Conservation (phyloP, 1,140 invertebrate species). For the Elymnias hypermnestra region DNA sequence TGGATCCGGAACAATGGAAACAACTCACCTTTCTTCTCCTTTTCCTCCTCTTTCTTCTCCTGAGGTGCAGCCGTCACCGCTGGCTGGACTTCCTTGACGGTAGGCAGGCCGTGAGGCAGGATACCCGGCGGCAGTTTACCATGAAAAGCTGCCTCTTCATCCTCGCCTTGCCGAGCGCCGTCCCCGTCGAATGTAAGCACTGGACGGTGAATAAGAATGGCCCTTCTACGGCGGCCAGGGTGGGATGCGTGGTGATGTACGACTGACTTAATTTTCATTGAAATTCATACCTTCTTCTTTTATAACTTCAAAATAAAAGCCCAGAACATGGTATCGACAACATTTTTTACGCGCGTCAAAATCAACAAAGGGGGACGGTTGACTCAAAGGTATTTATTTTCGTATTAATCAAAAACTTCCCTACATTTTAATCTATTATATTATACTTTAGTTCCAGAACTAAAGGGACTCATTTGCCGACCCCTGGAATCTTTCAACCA, state of each 20-base stretch:
- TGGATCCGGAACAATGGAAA: background rate
- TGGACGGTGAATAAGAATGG: constrained; percentile 92
- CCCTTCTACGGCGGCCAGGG: constrained; percentile 45
- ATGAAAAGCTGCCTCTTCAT: constrained; percentile 90
- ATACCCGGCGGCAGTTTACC: constrained; percentile 94
- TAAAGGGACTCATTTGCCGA: too few species aligned
- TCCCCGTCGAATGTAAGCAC: constrained; percentile 99
- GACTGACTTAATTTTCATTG: constrained; percentile 26
- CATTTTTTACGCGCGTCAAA: too few species aligned
- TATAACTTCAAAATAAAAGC: too few species aligned
- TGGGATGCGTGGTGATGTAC: constrained; percentile 21
- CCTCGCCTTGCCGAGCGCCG: constrained; percentile 89
- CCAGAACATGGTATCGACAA: too few species aligned
- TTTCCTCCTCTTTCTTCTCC: constrained; percentile 83
- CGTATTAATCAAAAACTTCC: too few species aligned
- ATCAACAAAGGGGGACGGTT: too few species aligned
- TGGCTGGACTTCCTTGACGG: constrained; percentile 95
- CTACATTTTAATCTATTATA: too few species aligned
- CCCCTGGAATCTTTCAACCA: too few species aligned
- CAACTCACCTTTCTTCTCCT: constrained; percentile 60
- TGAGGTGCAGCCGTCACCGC: constrained; percentile 88
- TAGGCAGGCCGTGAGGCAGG: constrained; percentile 93
- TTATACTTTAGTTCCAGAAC: too few species aligned
- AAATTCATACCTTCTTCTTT: too few species aligned
- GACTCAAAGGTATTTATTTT: too few species aligned